A percentile compares a stretch with the other conserved stretches of the same genome.
Conservation (phyloP, 2,888 invertebrate species). For the Philhelius pedissequus region DNA sequence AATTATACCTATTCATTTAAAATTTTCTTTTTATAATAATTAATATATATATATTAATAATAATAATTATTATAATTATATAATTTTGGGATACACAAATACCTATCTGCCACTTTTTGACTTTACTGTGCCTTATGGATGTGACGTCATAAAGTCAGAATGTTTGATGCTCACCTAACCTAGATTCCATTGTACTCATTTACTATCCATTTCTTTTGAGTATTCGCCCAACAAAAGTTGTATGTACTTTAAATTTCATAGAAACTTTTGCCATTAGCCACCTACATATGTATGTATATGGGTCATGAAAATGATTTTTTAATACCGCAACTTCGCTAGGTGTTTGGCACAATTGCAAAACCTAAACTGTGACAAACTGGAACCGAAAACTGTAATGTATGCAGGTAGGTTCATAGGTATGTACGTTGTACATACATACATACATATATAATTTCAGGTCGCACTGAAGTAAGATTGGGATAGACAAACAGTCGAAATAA, state of each 20-base stretch:
- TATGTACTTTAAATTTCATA: background rate
- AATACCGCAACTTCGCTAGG: slow-evolving; percentile 9
- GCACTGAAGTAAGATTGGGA: background rate
- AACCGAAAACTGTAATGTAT: too few species aligned
- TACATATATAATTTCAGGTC: background rate
- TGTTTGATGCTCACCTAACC: background rate
- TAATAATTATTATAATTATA: too few species aligned
- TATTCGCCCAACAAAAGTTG: background rate
- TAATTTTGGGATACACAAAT: too few species aligned
- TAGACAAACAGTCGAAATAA: background rate
- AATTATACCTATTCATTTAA: too few species aligned
- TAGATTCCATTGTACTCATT: background rate
- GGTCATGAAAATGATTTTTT: slow-evolving; percentile 20
- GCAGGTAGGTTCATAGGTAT: too few species aligned
- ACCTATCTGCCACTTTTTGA: too few species aligned
- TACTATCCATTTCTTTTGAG: background rate
- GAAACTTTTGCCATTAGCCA: too few species aligned
- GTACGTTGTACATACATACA: too few species aligned
- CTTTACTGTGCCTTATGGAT: background rate
- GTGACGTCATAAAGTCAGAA: slow-evolving; percentile 18
- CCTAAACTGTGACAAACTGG: background rate
- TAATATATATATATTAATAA: too few species aligned
- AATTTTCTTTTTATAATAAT: too few species aligned
- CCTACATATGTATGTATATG: too few species aligned
- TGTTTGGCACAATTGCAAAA: slow-evolving; percentile 32